phyloP scores from a whole-genome alignment of 2,888 invertebrate species.

The Folsomia candida region DNA sequence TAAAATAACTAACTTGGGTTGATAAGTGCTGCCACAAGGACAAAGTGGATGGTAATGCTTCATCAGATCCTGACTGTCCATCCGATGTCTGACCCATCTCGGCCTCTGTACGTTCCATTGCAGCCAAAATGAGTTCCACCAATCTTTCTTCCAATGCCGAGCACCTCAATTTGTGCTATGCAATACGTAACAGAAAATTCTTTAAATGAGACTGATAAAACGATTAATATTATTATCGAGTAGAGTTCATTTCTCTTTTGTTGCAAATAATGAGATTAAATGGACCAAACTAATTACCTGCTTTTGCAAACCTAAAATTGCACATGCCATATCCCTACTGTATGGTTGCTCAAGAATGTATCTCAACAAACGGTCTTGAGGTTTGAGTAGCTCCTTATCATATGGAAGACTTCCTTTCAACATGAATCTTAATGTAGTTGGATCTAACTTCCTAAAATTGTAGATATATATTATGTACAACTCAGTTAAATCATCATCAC shows the following conservation, averaged over 20 bases:
- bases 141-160: conserved; percentile 87
- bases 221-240: no score
- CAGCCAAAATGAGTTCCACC: conserved; percentile 83
- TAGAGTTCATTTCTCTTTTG: no score
- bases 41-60: conserved; percentile 65
- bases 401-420: conserved; percentile 81
- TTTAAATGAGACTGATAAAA: no score
- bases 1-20: conserved; percentile 83
- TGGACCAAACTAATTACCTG: conserved; percentile 60
- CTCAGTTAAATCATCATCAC: no score
- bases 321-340: conserved; percentile 92
- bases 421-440: conserved; percentile 69
- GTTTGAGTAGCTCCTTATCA: conserved; percentile 78
- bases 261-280: neutral
- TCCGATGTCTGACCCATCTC: conserved; percentile 54
- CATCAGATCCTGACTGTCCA: conserved; percentile 61
- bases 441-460: conserved; percentile 93
- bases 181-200: conserved; percentile 16
- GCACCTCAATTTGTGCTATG: conserved; percentile 77
- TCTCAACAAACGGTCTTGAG: conserved; percentile 80
- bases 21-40: conserved; percentile 92
- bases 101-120: conserved; percentile 85
- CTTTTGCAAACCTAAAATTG: conserved; percentile 89
- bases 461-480: no score
- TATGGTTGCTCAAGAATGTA: conserved; percentile 94